phyloP scores from a whole-genome alignment of 2,797 vertebrate genomes.

The Garrulus glandarius region DNA sequence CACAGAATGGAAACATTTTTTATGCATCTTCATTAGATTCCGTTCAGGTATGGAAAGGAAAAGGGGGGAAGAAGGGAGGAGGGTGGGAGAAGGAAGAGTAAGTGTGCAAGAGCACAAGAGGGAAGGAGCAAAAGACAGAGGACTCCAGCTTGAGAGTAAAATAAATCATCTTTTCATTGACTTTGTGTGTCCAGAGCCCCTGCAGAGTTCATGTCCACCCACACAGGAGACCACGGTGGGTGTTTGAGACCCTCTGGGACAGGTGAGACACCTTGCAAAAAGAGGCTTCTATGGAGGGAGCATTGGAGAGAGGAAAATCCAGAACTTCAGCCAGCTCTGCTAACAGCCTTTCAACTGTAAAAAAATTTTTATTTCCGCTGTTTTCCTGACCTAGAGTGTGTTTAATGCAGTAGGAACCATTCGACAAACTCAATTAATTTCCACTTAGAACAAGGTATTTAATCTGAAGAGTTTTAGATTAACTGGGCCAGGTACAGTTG shows the following conservation, averaged over 20 bases:
- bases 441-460: slow-evolving; percentile 53
- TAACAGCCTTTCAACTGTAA: slow-evolving; percentile 19
- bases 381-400: slow-evolving; percentile 2
- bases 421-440: slow-evolving; percentile 56
- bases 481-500: slow-evolving; percentile 31
- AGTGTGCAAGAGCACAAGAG: not conserved
- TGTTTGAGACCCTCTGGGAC: not conserved
- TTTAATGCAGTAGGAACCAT: slow-evolving; percentile 35
- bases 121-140: not conserved
- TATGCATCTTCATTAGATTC: slow-evolving; percentile 44
- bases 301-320: not conserved
- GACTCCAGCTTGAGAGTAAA: not conserved
- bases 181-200: not conserved
- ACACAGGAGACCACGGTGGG: not conserved
- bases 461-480: slow-evolving; percentile 41
- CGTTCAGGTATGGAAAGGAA: slow-evolving; percentile 42
- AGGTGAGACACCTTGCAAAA: not conserved
- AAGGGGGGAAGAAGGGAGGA: not conserved
- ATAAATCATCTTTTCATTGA: fast-evolving
- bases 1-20: slow-evolving; percentile 57
- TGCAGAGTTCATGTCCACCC: not conserved
- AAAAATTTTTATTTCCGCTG: slow-evolving; percentile 18
- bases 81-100: not conserved
- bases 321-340: not conserved
- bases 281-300: not conserved